Base-by-base conservation (phyloP, 2,888 invertebrate genomes). In the Aleiodes testaceus region DNA sequence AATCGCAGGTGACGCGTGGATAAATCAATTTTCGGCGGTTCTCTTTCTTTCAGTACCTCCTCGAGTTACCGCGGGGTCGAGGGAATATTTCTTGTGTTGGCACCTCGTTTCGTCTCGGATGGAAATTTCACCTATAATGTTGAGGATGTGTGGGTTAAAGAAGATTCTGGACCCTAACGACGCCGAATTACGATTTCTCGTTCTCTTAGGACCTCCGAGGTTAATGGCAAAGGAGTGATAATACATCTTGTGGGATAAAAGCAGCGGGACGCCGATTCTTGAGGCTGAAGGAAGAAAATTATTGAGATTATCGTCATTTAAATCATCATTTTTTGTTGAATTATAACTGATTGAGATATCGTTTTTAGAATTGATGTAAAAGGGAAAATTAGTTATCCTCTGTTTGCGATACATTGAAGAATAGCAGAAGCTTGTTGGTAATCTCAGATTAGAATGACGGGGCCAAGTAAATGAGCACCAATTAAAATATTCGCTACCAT, bases 11-110 rank as follows among this genome's bases (percentile, higher is more conserved):
- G 78, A 77, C 76, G 72, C 72, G 53, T 59, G 74, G 72, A 79
- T 81, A 80, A 81, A 81, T 81, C 78, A 81, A 79, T 79, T 81
- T 80, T 78, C 67, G 75, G 75, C 76, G 73, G 72, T 72, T 73
- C 36, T 67, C 61, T 63, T 36, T 53, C 53, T 59, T 73, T 61
- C 73, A 70, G 67, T 44, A 65, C 59, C 61, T 66, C 74, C 75
- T 73, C 75, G 64, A 70, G 66, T 74, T 76, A 74, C 36, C 36
- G 36, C 71, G 52, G 66, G 44, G 73, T 61, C 65, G 64, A 50
- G 55, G 64, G 66, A 71, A 74, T 69, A 53, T 59, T 66, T 53
- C 49, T 26, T 72, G 36, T 61, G 64, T 66, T 72, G 72, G 74
- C 72, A 76, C 73, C 69, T 74, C 72, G 52, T 66, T 66, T 49